A percentile compares a stretch with the other conserved stretches of the same genome.
phyloP scores from a whole-genome alignment of 2,113 vertebrate genomes.

The Spermophilus dauricus region DNA sequence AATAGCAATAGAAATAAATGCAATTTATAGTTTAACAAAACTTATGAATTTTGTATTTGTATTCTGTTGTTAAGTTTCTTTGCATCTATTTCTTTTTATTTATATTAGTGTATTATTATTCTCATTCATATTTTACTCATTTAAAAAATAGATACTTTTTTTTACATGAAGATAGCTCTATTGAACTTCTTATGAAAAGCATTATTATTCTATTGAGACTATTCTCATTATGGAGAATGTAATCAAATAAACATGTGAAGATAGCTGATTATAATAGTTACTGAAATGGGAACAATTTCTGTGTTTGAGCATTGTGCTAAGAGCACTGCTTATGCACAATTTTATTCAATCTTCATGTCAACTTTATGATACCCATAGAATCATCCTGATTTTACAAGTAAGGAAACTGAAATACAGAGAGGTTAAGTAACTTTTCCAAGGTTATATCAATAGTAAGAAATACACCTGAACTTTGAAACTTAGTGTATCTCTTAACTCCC shows the following conservation, averaged over 20 bases:
- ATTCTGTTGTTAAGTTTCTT: not conserved
- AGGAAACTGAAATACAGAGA: not conserved
- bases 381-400: not conserved
- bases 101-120: not conserved
- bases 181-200: not conserved
- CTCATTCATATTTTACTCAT: not conserved
- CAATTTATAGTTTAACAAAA: not conserved
- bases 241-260: not conserved
- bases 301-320: not conserved
- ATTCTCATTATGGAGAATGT: not conserved
- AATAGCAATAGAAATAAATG: not conserved
- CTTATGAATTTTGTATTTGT: not conserved
- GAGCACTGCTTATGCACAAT: not conserved
- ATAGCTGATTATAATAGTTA: not conserved
- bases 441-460: not conserved
- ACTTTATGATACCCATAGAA: not conserved
- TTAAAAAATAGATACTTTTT: not conserved
- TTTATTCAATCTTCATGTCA: not conserved
- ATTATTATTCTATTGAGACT: not conserved
- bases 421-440: not conserved
- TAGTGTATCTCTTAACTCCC: not conserved
- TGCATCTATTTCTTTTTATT: slow-evolving; percentile 9
- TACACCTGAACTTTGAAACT: not conserved
- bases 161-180: not conserved
- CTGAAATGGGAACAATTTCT: not conserved